Evolutionary conservation across 2,888 invertebrate species (phyloP).

Genomic region (Horisme vitalbata): DNA sequence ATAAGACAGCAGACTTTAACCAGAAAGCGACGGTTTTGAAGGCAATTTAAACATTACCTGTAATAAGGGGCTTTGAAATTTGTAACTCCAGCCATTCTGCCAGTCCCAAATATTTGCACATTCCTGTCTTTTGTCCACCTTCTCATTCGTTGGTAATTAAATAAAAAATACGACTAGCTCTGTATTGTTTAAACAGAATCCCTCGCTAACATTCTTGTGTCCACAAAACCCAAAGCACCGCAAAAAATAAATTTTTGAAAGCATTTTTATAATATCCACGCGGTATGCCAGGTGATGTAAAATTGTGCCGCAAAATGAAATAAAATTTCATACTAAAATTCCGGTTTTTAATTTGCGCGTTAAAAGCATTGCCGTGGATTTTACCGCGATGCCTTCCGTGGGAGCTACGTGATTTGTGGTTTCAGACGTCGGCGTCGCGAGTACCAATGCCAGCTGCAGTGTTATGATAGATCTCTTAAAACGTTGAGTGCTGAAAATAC

Average conservation of each 20-base stretch:
- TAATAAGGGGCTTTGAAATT: no score
- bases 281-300: conserved; percentile 17
- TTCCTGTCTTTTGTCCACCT: no score
- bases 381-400: no score
- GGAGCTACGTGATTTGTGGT: conserved; percentile 25
- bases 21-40: no score
- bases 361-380: conserved; percentile 23
- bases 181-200: conserved; percentile 8
- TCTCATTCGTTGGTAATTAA: neutral
- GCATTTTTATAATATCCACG: conserved; percentile 18
- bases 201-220: conserved; percentile 7
- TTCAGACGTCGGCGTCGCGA: conserved; percentile 4
- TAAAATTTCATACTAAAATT: conserved; percentile 24
- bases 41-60: no score
- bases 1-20: no score
- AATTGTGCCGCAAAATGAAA: conserved; percentile 19
- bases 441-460: no score
- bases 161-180: conserved; percentile 11
- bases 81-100: no score
- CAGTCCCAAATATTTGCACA: no score
- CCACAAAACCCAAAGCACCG: conserved; percentile 6
- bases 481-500: no score
- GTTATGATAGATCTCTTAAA: no score
- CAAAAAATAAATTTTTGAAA: conserved; percentile 23
- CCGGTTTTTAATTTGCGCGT: conserved; percentile 28